Base-by-base conservation (phyloP, 2,888 invertebrate genomes). In the Hirtodrosophila histrioides region DNA sequence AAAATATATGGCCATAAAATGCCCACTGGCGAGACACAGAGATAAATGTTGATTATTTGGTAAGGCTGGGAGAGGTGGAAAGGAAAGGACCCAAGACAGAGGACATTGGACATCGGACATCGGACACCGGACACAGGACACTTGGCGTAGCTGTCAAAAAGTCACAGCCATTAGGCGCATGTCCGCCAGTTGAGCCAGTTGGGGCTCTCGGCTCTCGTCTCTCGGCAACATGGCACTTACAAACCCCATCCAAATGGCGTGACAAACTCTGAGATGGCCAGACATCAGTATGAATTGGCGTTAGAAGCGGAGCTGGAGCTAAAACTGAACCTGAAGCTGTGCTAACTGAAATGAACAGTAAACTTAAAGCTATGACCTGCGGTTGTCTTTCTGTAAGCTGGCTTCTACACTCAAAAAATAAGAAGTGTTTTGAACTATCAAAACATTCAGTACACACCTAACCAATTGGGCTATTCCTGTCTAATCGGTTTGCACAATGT, bases 141-240 rank as follows among this genome's bases (percentile, higher is more conserved):
- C 78, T 75, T 75, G 55, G 50, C 53, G 55, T 35, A 60, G 82
- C 82, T 87, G 88, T 89, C 89, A 87, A 87, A 88, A 88, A 89
- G 87, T 88, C 86, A 87, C 70, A 87, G 70, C 87, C 88, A 88
- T 83, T 87, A 88, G 82, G 72, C 85, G 63, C 58, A 76, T 45
- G 46, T 56, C 43, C 31, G 31, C 31, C 27, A 27, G 27, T 27
- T 27, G 27, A 27, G 27, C 27, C 31, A 3, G 54, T 33, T 58
- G 29, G 43, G n/a, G 17, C 9, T 2, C 17, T 17, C 17, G 17
- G 17, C 17, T 17, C 17, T 17, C 3, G 48, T 40, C 35, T 37
- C 17, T 17, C 17, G 17, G 46, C 31, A 41, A 53, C 36, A 53
- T 53, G 60, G 36, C 61, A 58, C 27, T 27, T 27, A 27, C 31